Base-by-base conservation (phyloP, 1,140 invertebrate genomes). In the Episyrphus balteatus region DNA sequence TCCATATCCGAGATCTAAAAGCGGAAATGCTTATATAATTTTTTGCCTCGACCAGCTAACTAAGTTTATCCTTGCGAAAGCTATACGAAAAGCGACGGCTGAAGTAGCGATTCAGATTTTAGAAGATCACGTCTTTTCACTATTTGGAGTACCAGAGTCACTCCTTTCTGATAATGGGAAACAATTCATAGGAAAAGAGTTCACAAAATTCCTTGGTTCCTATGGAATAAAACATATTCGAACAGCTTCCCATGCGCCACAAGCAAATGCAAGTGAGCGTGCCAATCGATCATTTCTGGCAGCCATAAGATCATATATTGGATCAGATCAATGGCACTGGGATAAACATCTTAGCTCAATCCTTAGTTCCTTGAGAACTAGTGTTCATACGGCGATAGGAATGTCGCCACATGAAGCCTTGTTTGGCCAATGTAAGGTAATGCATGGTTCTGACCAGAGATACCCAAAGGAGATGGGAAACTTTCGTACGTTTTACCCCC, bases 231-330 rank as follows among this genome's bases (percentile, higher is more conserved):
- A 38, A 13, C 41, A 51, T 17, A 32, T 42, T n/a, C 38, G 17
- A 33, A 44, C 30, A 6, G 37, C 21, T 13, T 12, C 40, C 5
- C 43, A 51, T 38, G 31, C 41, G 12, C 46, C 50, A 1, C 42
- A 48, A 26, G 19, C 36, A 10, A 48, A 48, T 15, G 42, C 42
- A 8, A 42, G 39, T 9, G 40, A 48, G 15, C 19, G 47, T 5
- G 41, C 42, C n/a, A 48, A 48, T 19, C 6, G 15, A 36, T 48
- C 47, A 5, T 14, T 48, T 17, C 31, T 48, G 19, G 13, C 47
- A 5, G 47, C 40, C 18, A 42, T 43, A 17, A 14, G 41, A 42
- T 34, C 40, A 13, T 48, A 48, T 37, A 17, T 48, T n/a, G 13
- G 12, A 15, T 14, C 14, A 17, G 36, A 49, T 45, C 36, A 49